These are phyloP conservation scores for Campoplex capitator DNA, from an alignment of 2,888 invertebrate genomes.

Conservation along the genomic window DNA sequence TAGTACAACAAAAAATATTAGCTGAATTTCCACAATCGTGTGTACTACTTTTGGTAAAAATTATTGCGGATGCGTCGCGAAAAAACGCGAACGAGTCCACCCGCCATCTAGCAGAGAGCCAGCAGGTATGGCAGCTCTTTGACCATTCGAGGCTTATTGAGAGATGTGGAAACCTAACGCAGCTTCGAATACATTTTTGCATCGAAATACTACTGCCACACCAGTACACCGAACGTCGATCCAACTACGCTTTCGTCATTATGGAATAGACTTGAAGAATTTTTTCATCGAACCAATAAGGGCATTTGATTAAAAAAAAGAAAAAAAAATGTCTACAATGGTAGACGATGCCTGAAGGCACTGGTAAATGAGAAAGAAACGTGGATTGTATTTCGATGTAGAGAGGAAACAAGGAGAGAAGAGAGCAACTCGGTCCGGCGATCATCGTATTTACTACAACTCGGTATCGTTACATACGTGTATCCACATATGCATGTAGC, in stretches of 20 bases:
- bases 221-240: not conserved
- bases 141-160: not conserved
- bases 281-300: not conserved
- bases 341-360: conserved; percentile 24
- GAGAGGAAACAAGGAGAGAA: conserved; percentile 34
- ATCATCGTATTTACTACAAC: conserved; percentile 43
- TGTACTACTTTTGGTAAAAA: not conserved
- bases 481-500: conserved; percentile 30
- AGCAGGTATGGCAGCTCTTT: not conserved
- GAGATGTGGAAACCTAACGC: not conserved
- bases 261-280: not conserved
- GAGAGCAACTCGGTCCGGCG: conserved; percentile 40
- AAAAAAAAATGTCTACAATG: not conserved
- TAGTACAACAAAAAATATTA: not conserved
- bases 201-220: not conserved
- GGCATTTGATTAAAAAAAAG: conserved; percentile 1
- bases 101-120: not conserved
- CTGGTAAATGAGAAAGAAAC: conserved; percentile 22
- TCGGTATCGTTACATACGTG: conserved; percentile 26
- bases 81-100: not conserved
- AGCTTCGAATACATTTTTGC: not conserved
- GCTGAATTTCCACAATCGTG: not conserved
- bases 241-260: not conserved
- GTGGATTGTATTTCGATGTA: conserved; percentile 55
- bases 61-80: not conserved